Evolutionary conservation across 2,888 invertebrate genomes (phyloP).

Genomic region (Bombylius major): DNA sequence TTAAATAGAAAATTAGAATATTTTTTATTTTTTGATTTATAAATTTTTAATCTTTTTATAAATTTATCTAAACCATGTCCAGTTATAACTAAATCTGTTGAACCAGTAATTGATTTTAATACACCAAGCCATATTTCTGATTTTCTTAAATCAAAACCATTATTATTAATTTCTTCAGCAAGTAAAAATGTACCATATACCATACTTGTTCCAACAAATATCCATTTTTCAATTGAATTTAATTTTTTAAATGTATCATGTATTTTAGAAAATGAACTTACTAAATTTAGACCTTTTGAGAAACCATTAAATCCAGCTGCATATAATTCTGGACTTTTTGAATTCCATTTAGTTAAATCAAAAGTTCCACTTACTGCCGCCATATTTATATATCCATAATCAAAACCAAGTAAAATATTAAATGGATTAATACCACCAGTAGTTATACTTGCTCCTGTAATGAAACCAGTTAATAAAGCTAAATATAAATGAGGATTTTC

Average conservation of each 20-base stretch:
- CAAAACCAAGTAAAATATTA: not conserved
- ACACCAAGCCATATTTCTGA: not conserved
- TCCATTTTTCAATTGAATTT: not conserved
- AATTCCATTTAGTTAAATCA: constrained; percentile 3
- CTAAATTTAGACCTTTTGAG: not conserved
- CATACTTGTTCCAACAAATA: not conserved
- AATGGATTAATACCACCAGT: not conserved
- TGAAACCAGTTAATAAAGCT: no score
- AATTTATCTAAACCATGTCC: not conserved
- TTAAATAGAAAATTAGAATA: not conserved
- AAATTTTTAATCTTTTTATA: no score
- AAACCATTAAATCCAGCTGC: constrained; percentile 5
- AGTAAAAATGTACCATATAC: not conserved
- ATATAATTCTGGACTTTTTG: not conserved
- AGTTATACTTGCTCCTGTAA: not conserved
- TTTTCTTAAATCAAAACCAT: constrained; percentile 1
- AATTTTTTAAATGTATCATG: not conserved
- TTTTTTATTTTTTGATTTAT: no score
- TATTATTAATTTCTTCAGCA: constrained; percentile 1
- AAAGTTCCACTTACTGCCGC: not conserved
- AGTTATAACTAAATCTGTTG: not conserved
- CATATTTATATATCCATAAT: not conserved
- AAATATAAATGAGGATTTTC: no score
- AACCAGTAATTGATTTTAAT: not conserved
- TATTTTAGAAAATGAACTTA: not conserved